Base-by-base conservation (phyloP, 2,888 invertebrate species). In the Tetanocera ferruginea region DNA sequence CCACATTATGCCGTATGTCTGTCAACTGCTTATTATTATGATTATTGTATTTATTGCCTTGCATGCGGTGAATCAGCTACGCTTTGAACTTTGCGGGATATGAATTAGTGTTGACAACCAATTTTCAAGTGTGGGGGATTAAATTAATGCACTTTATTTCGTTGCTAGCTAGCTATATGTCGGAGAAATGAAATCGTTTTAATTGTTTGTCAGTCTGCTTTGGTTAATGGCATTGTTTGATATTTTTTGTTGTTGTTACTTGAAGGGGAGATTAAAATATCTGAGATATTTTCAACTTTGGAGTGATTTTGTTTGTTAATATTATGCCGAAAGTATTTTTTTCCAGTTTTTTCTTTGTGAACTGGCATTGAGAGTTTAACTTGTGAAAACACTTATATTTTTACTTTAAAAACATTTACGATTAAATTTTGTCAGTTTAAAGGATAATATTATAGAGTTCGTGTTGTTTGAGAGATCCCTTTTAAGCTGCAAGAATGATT, bases 91-190 rank as follows among this genome's bases (percentile, higher is more conserved):
- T 67, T 52, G 55, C 75, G 66, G 66, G 55, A 75, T 67, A 67
- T 66, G 67, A 75, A 75, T 67, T 67, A 67, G 75, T 75, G 75
- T 75, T 75, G 75, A 75, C 75, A 75, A 75, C 37, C 75, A 67
- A 75, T 67, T 75, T 75, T 75, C 75, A 75, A 75, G 75, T 75
- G 62, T 55, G 64, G 51, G n/a, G 64, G 62, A 74, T 74, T 62
- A 74, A 62, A 74, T 64, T 64, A 64, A 74, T 52, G 62, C 67
- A 67, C 37, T 37, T 37, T 37, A 37, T 19, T 43, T 37, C 67
- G 8, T 19, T 55, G 55, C n/a, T 11, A n/a, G n/a, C n/a, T n/a
- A n/a, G n/a, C n/a, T 19, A 60, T 60, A n/a, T 28, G 28, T n/a
- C 73, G 28, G 28, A 9, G 57, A 57, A 34, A 73, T 74, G 64